Conservation (phyloP, 2,797 vertebrate genomes). For the Geotria australis region DNA sequence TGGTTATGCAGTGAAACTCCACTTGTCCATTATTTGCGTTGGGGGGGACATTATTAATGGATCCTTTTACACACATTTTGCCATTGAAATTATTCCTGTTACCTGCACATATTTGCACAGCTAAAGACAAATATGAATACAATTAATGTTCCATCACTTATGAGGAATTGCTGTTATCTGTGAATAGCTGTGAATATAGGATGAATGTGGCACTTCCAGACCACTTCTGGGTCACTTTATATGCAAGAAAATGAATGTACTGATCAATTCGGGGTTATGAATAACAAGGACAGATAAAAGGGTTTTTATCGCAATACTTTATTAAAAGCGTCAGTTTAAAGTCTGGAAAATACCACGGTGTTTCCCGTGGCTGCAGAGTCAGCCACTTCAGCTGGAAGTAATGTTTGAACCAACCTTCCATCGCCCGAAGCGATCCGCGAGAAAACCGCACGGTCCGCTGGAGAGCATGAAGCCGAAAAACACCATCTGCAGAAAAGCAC, state of each 20-base stretch:
- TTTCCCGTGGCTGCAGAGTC: not conserved
- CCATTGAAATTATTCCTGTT: too few species aligned
- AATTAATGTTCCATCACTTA: too few species aligned
- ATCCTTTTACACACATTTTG: too few species aligned
- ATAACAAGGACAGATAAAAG: not conserved
- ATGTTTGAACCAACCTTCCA: slow-evolving; percentile 32
- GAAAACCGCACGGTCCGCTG: slow-evolving; percentile 33
- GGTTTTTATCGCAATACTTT: not conserved
- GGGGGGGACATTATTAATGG: too few species aligned
- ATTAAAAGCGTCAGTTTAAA: not conserved
- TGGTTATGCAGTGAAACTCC: too few species aligned
- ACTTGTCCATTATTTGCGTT: too few species aligned
- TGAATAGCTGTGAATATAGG: too few species aligned
- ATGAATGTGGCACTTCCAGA: too few species aligned
- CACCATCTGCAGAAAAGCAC: slow-evolving; percentile 32
- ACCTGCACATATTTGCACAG: too few species aligned
- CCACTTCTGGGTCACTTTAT: too few species aligned
- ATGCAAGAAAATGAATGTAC: slow-evolving; percentile 2
- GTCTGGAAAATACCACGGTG: not conserved
- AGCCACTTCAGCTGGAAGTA: not conserved
- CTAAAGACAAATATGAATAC: too few species aligned
- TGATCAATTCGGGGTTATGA: not conserved
- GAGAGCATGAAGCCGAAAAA: slow-evolving; percentile 76
- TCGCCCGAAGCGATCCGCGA: slow-evolving; percentile 54
- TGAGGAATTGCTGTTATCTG: too few species aligned